Base-by-base conservation (phyloP, 2,113 vertebrate genomes). In the Neomonachus schauinslandi region DNA sequence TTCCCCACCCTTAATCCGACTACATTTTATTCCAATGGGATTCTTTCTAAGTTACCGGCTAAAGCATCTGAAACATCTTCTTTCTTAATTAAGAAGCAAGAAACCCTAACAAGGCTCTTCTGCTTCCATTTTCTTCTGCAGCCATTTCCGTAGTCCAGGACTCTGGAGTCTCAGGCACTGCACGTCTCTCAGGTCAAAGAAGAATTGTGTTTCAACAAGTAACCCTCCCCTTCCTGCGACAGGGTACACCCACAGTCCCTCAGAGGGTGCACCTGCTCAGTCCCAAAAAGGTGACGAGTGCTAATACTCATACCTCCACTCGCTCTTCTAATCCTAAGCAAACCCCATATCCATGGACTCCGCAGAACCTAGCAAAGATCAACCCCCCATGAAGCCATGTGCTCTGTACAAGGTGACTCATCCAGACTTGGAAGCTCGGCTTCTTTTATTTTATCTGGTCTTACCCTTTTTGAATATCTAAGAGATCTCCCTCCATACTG, bases 311-410 rank as follows among this genome's bases (percentile, higher is more conserved):
- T 8, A 26, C 4, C 5, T 69, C 26, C 14, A 39, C 33, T 39
- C n/a, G 71, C 4, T 46, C 39, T 55, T 51, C 39, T 3, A 46
- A 42, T 19, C 22, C 5, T 31, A 19, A 39, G 9, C 65, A 31
- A 51, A 51, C 7, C 51, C 33, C 1, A 7, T 33, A 24, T 7
- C 39, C 24, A 11, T 0, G 2, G 74, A 0, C 46, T 69, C 53
- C 18, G 51, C 51, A 31, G 26, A 77, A 21, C 6, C 16, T 21
- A 53, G 19, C 2, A 22, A 55, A 69, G 11, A 53, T 12, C 24
- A 55, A 14, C 21, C 2, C 3, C 19, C 26, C 42, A 13, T 2
- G 55, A 81, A 88, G 69, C 28, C 36, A 13, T 21, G 24, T 22
- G 55, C 33, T 81, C 39, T n/a, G 21, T 36, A 14, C 2, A 33